phyloP scores from a whole-genome alignment of 2,888 invertebrate species.

The Lathronympha strigana region DNA sequence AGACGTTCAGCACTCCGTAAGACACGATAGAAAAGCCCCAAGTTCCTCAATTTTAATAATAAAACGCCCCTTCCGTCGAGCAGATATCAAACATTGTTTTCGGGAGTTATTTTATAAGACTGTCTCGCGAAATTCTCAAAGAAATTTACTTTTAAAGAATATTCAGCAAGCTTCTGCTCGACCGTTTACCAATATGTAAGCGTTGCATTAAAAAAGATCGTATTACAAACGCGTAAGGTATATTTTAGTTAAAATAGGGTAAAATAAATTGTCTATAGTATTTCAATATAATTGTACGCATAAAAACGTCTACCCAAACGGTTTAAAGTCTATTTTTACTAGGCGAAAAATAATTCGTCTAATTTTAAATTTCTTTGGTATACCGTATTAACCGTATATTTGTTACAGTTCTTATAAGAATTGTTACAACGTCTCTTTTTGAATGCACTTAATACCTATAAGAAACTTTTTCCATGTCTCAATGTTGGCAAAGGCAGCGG shows the following conservation, averaged over 20 bases:
- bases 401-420: background rate
- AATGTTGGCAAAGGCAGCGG: conserved; percentile 49
- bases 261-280: background rate
- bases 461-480: conserved; percentile 48
- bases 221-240: conserved; percentile 2
- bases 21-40: conserved; percentile 20
- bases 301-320: conserved; percentile 1
- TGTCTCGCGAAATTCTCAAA: conserved; percentile 39
- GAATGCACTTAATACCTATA: conserved; percentile 13
- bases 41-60: conserved; percentile 42
- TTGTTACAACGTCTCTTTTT: conserved; percentile 4
- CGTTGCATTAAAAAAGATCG: background rate
- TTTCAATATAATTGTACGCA: background rate
- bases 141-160: conserved; percentile 37
- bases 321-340: background rate
- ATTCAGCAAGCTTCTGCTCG: conserved; percentile 22
- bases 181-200: background rate
- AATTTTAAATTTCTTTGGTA: background rate
- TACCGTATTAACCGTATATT: conserved; percentile 1
- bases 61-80: conserved; percentile 37
- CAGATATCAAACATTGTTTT: conserved; percentile 40
- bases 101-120: conserved; percentile 39
- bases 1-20: conserved; percentile 32
- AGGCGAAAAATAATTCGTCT: background rate
- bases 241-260: background rate